Evolutionary conservation across 2,888 invertebrate genomes (phyloP), one percentile per base, ranked within the genome.

Genomic region (Drosophila crucigera): DNA sequence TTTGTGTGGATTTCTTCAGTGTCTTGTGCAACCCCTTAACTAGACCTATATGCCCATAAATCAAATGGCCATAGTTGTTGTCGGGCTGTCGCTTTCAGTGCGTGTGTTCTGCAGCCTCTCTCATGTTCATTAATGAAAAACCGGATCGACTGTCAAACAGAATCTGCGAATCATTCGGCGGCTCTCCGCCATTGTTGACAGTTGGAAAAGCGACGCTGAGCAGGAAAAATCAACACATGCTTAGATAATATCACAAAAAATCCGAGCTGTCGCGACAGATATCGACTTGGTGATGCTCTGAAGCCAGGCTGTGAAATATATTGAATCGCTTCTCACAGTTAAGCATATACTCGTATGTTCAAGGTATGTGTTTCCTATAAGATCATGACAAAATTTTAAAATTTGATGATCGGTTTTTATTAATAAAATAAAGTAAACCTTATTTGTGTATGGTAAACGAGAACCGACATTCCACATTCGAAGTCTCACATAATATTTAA

Each of bases 141-240:
- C 87, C 90, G 89, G 91, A 80, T 88, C 71, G 76, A 73, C 76
- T 86, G 89, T 90, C 89, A 85, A 82, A 83, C 80, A 77, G 85
- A 88, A 88, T 88, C 91, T 91, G 87, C 87, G 82, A 90, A 91
- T 91, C 87, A 88, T 91, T 77, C 73, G 84, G 82, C 70, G 82
- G 54, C 82, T 76, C 75, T 65, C 79, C 75, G 84, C 72, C 39
- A 39, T 28, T 78, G 85, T 86, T 85, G 91, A 90, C 85, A 85
- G 85, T 89, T 83, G 74, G 87, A 90, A 91, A 91, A 84, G 83
- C 89, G 76, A 64, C 64, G 56, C 68, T 69, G 68, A 68, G 68
- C 76, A 82, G 82, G 91, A 88, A 91, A 87, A 91, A 84, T 87
- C 87, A 91, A 90, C 89, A 89, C 86, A 91, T 90, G 88, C 88